Evolutionary conservation across 2,113 vertebrate species (phyloP).

Genomic region (Eleginops maclovinus): DNA sequence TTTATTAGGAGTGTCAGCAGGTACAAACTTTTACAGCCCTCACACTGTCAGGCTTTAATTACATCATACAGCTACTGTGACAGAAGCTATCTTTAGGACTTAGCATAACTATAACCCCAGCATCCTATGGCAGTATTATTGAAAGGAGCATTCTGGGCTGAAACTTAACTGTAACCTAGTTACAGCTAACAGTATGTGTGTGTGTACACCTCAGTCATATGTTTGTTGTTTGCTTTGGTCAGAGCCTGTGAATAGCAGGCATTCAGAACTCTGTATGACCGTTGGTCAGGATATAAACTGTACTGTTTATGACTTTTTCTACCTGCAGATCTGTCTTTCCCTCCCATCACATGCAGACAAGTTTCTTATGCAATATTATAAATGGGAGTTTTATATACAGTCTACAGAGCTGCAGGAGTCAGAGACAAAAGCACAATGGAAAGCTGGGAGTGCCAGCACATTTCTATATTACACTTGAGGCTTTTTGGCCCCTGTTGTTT

Average conservation of each 20-base stretch:
- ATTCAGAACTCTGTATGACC: constrained; percentile 55
- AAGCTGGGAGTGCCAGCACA: constrained; percentile 25
- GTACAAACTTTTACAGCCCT: constrained; percentile 60
- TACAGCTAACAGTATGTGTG: constrained; percentile 32
- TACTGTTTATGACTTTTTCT: constrained; percentile 18
- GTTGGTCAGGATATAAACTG: constrained; percentile 39
- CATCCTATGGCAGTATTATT: constrained; percentile 50
- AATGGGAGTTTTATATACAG: constrained; percentile 4
- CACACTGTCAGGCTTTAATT: neutral
- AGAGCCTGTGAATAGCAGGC: constrained; percentile 64
- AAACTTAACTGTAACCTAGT: constrained; percentile 67
- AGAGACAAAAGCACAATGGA: constrained; percentile 20
- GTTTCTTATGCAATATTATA: no score
- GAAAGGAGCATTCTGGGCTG: constrained; percentile 61
- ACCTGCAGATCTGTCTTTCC: no score
- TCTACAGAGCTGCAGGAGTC: constrained; percentile 17
- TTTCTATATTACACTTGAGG: constrained; percentile 19
- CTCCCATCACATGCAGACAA: no score
- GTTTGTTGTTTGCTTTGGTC: constrained; percentile 57
- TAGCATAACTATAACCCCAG: constrained; percentile 52
- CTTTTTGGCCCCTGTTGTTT: constrained; percentile 1
- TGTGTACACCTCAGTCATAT: constrained; percentile 47
- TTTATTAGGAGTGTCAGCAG: constrained; percentile 24
- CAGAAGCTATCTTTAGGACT: neutral
- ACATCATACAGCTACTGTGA: neutral